Percentiles rank a stretch among this genome's conserved stretches.
phyloP scores from a whole-genome alignment of 2,888 invertebrate species.

The Chrysolina oricalcia region DNA sequence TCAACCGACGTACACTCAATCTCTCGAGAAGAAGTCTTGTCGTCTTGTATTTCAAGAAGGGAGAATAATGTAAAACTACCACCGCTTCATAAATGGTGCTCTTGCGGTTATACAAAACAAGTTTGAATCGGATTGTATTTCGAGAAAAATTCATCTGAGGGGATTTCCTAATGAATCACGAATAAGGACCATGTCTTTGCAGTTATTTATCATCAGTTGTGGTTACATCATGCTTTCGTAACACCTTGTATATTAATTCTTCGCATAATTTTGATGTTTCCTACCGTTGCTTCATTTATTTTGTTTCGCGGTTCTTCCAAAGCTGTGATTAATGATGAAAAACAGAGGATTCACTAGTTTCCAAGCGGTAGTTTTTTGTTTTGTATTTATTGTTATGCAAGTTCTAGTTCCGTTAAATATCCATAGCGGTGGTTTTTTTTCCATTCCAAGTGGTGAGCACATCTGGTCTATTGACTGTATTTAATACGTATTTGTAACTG shows the following conservation, averaged over 20 bases:
- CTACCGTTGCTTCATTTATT: too few relatives aligned
- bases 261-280: background rate
- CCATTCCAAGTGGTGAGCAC: background rate
- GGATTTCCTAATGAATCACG: too few relatives aligned
- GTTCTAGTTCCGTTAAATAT: conserved; percentile 3
- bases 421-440: background rate
- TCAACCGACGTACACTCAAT: background rate
- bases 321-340: background rate
- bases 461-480: conserved; percentile 3
- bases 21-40: too few relatives aligned
- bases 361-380: background rate
- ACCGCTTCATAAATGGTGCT: too few relatives aligned
- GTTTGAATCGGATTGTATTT: too few relatives aligned
- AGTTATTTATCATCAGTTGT: too few relatives aligned
- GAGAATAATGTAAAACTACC: too few relatives aligned
- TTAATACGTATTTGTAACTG: background rate
- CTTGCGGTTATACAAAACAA: too few relatives aligned
- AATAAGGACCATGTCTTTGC: too few relatives aligned
- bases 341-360: background rate
- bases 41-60: too few relatives aligned
- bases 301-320: background rate
- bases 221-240: background rate
- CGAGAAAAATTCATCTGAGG: too few relatives aligned
- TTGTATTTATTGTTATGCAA: background rate
- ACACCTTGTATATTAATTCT: background rate